Percentiles rank a stretch among this genome's conserved stretches.
These are phyloP conservation scores for Machimus rusticus DNA, from an alignment of 2,888 invertebrate species.

Conservation along the genomic window DNA sequence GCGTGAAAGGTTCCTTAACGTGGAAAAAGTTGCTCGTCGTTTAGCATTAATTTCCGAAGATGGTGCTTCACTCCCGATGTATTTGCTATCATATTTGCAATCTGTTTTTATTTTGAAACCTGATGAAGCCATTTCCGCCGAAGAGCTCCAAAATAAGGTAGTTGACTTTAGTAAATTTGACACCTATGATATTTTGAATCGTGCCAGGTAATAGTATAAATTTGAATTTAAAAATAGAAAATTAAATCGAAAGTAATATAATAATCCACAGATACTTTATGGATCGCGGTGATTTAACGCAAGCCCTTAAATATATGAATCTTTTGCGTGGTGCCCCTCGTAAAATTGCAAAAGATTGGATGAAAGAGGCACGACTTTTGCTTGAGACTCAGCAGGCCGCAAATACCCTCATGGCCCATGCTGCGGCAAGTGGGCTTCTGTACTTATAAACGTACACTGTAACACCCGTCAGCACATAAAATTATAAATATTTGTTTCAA, in stretches of 20 bases:
- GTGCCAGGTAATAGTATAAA: slow-evolving; percentile 74
- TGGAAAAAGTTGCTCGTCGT: slow-evolving; percentile 80
- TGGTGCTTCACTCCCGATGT: slow-evolving; percentile 84
- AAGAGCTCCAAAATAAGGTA: slow-evolving; percentile 76
- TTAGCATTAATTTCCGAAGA: slow-evolving; percentile 87
- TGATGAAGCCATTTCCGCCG: slow-evolving; percentile 73
- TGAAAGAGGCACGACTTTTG: slow-evolving; percentile 80
- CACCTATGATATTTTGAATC: slow-evolving; percentile 88
- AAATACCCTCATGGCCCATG: slow-evolving; percentile 87
- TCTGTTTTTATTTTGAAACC: slow-evolving; percentile 80
- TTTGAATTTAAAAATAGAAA: background rate
- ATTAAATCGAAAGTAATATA: background rate
- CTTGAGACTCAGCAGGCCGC: slow-evolving; percentile 92
- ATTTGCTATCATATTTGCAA: slow-evolving; percentile 88
- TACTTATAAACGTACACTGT: slow-evolving; percentile 57
- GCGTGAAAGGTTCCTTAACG: slow-evolving; percentile 82
- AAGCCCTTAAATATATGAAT: slow-evolving; percentile 86
- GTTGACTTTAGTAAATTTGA: slow-evolving; percentile 77
- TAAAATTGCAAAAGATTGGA: slow-evolving; percentile 85
- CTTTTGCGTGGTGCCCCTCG: slow-evolving; percentile 88
- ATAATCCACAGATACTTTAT: slow-evolving; percentile 75
- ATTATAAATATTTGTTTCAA: background rate
- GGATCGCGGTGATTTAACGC: slow-evolving; percentile 85
- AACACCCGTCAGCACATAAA: background rate
- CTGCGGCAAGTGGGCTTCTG: slow-evolving; percentile 72